These are phyloP conservation scores for Drosophila subquinaria DNA, from an alignment of 2,888 invertebrate genomes.

Conservation along the genomic window DNA sequence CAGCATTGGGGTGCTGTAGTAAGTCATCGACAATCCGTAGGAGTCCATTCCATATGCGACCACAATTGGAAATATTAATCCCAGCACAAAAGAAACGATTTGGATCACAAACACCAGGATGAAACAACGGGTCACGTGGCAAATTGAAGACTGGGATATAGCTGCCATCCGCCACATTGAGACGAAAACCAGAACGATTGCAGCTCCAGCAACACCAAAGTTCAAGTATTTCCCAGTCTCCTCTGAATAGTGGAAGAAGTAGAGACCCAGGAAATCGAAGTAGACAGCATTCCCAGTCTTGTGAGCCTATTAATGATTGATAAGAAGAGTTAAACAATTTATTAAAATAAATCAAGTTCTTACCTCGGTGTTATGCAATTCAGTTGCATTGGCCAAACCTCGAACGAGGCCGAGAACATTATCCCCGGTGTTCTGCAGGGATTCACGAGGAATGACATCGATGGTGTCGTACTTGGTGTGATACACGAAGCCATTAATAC, in stretches of 20 bases:
- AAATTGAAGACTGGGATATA: slow-evolving; percentile 60
- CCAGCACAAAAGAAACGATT: slow-evolving; percentile 75
- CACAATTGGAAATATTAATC: slow-evolving; percentile 76
- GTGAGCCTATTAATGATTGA: slow-evolving; percentile 74
- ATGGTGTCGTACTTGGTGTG: slow-evolving; percentile 90
- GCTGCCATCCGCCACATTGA: slow-evolving; percentile 76
- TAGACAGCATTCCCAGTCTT: slow-evolving; percentile 87
- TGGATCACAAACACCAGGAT: slow-evolving; percentile 46
- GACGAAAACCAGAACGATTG: slow-evolving; percentile 76
- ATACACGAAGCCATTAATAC: slow-evolving; percentile 91
- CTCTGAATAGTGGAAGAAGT: slow-evolving; percentile 88
- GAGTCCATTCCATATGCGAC: slow-evolving; percentile 84
- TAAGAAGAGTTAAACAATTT: not conserved
- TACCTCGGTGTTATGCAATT: slow-evolving; percentile 76
- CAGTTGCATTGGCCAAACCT: slow-evolving; percentile 85
- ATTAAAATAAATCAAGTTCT: not conserved
- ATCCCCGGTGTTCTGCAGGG: slow-evolving; percentile 90
- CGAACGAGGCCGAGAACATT: slow-evolving; percentile 88
- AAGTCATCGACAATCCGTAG: slow-evolving; percentile 86
- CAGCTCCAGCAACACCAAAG: slow-evolving; percentile 78
- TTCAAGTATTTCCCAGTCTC: slow-evolving; percentile 83
- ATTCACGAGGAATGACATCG: slow-evolving; percentile 88
- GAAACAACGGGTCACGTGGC: slow-evolving; percentile 63
- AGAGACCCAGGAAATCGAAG: slow-evolving; percentile 90
- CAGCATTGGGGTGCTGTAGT: slow-evolving; percentile 87